A percentile compares a stretch with the other conserved stretches of the same genome.
These are phyloP conservation scores for Chelonus formosanus DNA, from an alignment of 2,888 invertebrate genomes.

Conservation along the genomic window DNA sequence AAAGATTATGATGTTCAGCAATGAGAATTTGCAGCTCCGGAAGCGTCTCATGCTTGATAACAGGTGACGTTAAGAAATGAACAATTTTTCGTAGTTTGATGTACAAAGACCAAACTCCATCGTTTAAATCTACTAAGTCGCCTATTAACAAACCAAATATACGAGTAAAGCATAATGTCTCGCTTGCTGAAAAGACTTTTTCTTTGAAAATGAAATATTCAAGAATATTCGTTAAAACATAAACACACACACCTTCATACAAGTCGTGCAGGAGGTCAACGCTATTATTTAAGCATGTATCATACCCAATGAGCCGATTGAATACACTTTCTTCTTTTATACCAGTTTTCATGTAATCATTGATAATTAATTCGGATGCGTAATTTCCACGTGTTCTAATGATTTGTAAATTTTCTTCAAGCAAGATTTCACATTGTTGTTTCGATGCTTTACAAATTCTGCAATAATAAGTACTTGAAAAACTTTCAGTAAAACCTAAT, in stretches of 20 bases:
- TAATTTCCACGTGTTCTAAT: conserved; percentile 22
- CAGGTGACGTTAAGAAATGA: conserved; percentile 24
- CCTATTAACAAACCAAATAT: conserved; percentile 14
- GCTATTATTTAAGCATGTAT: conserved; percentile 24
- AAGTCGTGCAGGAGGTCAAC: conserved; percentile 37
- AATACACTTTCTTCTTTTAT: conserved; percentile 33
- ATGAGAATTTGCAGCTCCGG: too few relatives aligned
- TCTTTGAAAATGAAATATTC: conserved; percentile 31
- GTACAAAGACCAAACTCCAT: conserved; percentile 30
- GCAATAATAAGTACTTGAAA: conserved; percentile 17
- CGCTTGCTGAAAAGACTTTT: conserved; percentile 28
- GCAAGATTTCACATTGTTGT: conserved; percentile 18
- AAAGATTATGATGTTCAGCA: too few relatives aligned
- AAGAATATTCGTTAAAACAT: conserved; percentile 34
- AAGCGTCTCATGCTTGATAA: neutral
- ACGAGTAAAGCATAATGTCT: too few relatives aligned
- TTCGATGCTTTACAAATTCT: conserved; percentile 19
- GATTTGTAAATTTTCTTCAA: conserved; percentile 20
- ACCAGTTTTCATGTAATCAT: conserved; percentile 25
- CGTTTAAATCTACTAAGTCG: conserved; percentile 25
- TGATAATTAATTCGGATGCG: conserved; percentile 21
- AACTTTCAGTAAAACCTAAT: conserved; percentile 29
- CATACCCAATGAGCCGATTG: conserved; percentile 27
- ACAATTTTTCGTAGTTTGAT: conserved; percentile 28
- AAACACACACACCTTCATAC: conserved; percentile 32